A percentile compares a stretch with the other conserved stretches of the same genome.
These are phyloP conservation scores for Cataglyphis cursor DNA, from an alignment of 2,888 invertebrate genomes.

Conservation along the genomic window DNA sequence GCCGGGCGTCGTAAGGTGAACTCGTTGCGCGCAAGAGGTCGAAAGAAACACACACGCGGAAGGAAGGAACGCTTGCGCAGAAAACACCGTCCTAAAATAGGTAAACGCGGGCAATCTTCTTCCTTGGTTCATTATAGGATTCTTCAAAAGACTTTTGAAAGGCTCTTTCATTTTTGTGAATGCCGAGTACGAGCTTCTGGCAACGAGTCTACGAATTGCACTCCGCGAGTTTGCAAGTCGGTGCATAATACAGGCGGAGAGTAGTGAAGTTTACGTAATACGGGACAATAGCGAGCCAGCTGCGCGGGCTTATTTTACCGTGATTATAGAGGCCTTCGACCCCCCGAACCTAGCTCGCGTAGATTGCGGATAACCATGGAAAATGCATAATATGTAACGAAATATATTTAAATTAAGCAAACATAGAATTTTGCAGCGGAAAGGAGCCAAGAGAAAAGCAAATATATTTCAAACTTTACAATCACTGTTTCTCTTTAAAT, in stretches of 20 bases:
- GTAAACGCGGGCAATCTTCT: slow-evolving; percentile 45
- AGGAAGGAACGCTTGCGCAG: slow-evolving; percentile 14
- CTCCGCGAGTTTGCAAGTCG: slow-evolving; percentile 48
- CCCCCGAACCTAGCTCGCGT: slow-evolving; percentile 8
- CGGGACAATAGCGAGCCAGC: slow-evolving; percentile 56
- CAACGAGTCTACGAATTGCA: slow-evolving; percentile 54
- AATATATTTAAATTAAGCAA: slow-evolving; percentile 36
- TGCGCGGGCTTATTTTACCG: slow-evolving; percentile 49
- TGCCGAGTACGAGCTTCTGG: slow-evolving; percentile 46
- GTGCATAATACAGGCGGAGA: slow-evolving; percentile 49
- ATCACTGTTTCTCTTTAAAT: neutral
- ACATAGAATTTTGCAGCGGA: neutral
- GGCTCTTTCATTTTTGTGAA: slow-evolving; percentile 54
- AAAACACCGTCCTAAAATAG: slow-evolving; percentile 43
- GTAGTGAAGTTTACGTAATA: slow-evolving; percentile 54
- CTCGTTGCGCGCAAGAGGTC: slow-evolving; percentile 9
- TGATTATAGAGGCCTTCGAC: slow-evolving; percentile 41
- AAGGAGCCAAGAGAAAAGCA: neutral
- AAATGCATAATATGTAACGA: slow-evolving; percentile 20
- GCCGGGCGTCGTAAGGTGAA: neutral
- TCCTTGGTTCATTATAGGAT: slow-evolving; percentile 46
- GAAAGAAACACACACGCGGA: neutral
- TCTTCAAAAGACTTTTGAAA: slow-evolving; percentile 47
- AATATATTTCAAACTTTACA: neutral
- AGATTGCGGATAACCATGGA: slow-evolving; percentile 27